These are phyloP conservation scores for Peucedramus taeniatus DNA, from an alignment of 2,113 vertebrate genomes.

Conservation along the genomic window DNA sequence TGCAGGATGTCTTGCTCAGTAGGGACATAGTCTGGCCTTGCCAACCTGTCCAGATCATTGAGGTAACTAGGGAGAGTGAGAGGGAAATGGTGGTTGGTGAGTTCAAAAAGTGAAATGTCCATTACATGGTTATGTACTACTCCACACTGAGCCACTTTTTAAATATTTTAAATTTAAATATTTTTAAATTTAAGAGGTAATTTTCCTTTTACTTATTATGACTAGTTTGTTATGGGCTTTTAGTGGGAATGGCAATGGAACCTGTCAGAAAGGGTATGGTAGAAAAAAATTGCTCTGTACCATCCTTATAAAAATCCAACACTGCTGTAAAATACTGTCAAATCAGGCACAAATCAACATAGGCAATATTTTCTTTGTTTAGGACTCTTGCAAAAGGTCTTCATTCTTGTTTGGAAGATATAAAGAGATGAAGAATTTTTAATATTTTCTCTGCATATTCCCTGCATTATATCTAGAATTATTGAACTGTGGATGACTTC, in stretches of 20 bases:
- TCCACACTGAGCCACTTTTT: neutral
- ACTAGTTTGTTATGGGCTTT: neutral
- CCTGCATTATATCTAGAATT: neutral
- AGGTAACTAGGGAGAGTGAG: constrained; percentile 65
- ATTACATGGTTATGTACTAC: neutral
- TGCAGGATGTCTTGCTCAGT: constrained; percentile 93
- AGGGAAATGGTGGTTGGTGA: neutral
- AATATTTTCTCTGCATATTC: neutral
- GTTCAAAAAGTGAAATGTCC: neutral
- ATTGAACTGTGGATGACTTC: neutral
- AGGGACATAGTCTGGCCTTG: constrained; percentile 73
- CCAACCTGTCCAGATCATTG: constrained; percentile 71
- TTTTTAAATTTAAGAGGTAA: neutral
- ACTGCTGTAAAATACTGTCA: neutral
- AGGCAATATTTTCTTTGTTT: neutral
- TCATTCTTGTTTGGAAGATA: neutral
- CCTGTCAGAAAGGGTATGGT: neutral
- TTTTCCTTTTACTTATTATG: neutral
- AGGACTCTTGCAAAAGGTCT: neutral
- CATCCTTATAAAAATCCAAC: neutral
- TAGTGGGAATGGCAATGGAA: neutral
- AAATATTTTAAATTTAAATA: neutral
- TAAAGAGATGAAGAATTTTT: neutral
- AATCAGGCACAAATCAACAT: neutral
- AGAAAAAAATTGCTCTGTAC: neutral